Evolutionary conservation across 2,888 invertebrate species (phyloP).

Genomic region (Pteria penguin): DNA sequence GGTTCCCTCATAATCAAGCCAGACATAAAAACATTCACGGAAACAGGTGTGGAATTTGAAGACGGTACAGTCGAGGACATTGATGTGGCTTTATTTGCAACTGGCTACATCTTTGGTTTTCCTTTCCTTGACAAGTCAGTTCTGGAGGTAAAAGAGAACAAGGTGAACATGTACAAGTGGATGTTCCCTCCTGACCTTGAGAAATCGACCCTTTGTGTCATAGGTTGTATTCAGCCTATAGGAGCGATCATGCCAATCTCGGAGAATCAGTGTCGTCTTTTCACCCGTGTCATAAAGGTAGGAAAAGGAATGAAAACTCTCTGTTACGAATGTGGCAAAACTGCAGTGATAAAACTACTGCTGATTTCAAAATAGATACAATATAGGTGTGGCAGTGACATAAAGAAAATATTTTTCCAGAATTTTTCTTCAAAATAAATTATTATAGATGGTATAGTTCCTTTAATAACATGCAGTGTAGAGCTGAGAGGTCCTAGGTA

Average conservation of each 20-base stretch:
- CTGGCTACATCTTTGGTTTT: slow-evolving; percentile 80
- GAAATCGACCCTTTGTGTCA: slow-evolving; percentile 79
- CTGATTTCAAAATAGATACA: too few species aligned
- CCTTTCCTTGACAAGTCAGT: slow-evolving; percentile 78
- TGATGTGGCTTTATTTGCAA: slow-evolving; percentile 77
- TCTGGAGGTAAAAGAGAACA: slow-evolving; percentile 67
- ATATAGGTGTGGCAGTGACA: too few species aligned
- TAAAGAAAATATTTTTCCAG: too few species aligned
- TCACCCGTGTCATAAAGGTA: slow-evolving; percentile 77
- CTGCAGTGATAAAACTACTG: too few species aligned
- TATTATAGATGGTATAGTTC: too few species aligned
- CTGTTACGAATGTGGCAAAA: too few species aligned
- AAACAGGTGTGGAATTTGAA: slow-evolving; percentile 70
- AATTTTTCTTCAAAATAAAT: too few species aligned
- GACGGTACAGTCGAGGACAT: slow-evolving; percentile 75
- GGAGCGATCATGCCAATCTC: slow-evolving; percentile 81
- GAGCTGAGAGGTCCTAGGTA: too few species aligned
- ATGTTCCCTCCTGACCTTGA: slow-evolving; percentile 79
- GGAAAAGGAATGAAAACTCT: too few species aligned
- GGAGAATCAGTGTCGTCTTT: slow-evolving; percentile 81
- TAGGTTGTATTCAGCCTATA: slow-evolving; percentile 80
- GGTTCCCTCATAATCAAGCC: slow-evolving; percentile 78
- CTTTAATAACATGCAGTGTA: too few species aligned
- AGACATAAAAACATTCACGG: slow-evolving; percentile 68
- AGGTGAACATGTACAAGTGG: slow-evolving; percentile 79